A percentile compares a stretch with the other conserved stretches of the same genome.
Conservation (phyloP, 2,797 vertebrate genomes). For the Anableps anableps region DNA sequence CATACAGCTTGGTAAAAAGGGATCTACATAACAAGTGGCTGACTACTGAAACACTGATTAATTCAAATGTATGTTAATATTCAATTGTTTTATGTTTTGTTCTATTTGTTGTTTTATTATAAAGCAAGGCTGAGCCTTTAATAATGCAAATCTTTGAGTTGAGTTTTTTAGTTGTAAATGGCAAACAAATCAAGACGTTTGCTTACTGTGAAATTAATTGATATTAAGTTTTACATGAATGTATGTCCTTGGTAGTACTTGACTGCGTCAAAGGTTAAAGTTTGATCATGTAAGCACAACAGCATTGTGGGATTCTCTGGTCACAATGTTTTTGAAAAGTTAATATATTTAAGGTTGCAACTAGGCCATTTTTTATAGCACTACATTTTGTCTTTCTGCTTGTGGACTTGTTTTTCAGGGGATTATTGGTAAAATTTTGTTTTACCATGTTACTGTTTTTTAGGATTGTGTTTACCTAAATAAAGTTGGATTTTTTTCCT, state of each 20-base stretch:
- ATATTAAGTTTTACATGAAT: constrained; percentile 2
- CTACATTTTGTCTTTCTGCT: not conserved
- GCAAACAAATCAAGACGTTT: constrained; percentile 71
- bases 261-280: not conserved
- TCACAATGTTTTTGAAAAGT: not conserved
- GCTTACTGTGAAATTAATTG: constrained; percentile 21
- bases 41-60: constrained; percentile 67
- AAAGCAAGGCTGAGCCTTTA: constrained; percentile 81
- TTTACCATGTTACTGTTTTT: not conserved
- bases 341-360: not conserved
- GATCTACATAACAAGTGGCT: constrained; percentile 46
- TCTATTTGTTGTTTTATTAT: constrained; percentile 51
- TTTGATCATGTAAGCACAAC: not conserved
- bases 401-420: not conserved
- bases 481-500: not conserved
- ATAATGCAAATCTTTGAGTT: constrained; percentile 27
- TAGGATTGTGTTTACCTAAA: not conserved
- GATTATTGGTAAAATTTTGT: not conserved
- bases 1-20: constrained; percentile 41
- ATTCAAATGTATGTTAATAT: constrained; percentile 59
- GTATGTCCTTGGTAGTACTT: not conserved
- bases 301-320: not conserved
- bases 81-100: constrained; percentile 36
- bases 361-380: not conserved
- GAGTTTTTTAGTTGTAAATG: constrained; percentile 39